These are phyloP conservation scores for Pachyseris speciosa DNA, from an alignment of 64 coral and sea anemone species.

Conservation along the genomic window DNA sequence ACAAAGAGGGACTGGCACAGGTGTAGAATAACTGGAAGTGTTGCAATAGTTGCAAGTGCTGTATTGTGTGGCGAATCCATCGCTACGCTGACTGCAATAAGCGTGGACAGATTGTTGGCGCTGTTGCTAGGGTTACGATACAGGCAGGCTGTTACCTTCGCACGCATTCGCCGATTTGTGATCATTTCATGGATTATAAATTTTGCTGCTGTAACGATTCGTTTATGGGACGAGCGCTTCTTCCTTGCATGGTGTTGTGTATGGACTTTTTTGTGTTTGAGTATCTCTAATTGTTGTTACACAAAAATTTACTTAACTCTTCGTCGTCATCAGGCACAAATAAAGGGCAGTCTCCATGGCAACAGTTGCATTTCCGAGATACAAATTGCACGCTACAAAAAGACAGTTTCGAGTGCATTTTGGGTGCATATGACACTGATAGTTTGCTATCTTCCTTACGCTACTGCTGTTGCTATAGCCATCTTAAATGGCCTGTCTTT, in stretches of 20 bases:
- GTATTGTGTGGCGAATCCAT: neutral
- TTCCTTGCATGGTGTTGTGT: neutral
- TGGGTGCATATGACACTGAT: neutral
- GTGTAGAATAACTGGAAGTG: neutral
- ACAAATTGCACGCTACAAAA: neutral
- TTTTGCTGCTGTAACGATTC: neutral
- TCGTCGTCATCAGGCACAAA: neutral
- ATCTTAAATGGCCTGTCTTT: neutral
- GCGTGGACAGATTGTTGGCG: constrained; percentile 26
- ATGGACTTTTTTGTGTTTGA: neutral
- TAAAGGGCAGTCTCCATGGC: neutral
- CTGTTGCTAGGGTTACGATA: constrained; percentile 8
- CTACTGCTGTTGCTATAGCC: neutral
- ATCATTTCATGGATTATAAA: neutral
- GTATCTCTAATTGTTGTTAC: neutral
- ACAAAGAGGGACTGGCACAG: neutral
- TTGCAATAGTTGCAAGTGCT: neutral
- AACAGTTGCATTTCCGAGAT: too few relatives aligned
- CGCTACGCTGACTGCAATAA: constrained; percentile 16
- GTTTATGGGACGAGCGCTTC: neutral
- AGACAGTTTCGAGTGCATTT: neutral
- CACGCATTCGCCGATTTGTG: neutral
- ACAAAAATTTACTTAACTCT: neutral
- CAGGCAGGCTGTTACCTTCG: constrained; percentile 1
- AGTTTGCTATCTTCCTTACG: neutral